A percentile compares a stretch with the other conserved stretches of the same genome.
Evolutionary conservation across 2,113 vertebrate species (phyloP).

Genomic region (Pangasianodon gigas): DNA sequence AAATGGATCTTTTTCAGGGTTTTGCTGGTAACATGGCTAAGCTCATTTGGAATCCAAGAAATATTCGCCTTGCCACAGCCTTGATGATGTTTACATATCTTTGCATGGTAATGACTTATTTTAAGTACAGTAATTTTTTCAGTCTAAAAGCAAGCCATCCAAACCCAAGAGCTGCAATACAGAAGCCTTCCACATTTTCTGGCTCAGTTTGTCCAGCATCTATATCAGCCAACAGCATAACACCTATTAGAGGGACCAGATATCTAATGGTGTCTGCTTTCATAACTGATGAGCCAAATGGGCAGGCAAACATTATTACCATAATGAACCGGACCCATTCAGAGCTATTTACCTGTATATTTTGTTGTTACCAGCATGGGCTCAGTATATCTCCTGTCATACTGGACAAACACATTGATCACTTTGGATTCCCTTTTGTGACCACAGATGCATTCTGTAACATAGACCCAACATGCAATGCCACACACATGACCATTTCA

Average conservation of each 20-base stretch:
- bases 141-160: background rate
- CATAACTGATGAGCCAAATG: conserved; percentile 65
- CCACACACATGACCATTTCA: conserved; percentile 41
- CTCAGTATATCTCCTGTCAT: conserved; percentile 15
- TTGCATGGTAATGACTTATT: background rate
- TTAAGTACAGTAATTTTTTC: background rate
- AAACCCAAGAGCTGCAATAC: background rate
- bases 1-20: conserved; percentile 18
- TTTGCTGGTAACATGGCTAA: conserved; percentile 7
- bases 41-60: background rate
- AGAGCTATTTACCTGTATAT: conserved; percentile 68
- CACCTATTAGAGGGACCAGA: conserved; percentile 63
- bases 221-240: conserved; percentile 58
- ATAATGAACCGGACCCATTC: conserved; percentile 69
- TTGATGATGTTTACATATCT: conserved; percentile 3
- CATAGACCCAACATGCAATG: conserved; percentile 43
- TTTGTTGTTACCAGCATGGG: conserved; percentile 65
- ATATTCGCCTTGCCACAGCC: background rate
- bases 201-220: background rate
- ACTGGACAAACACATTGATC: conserved; percentile 57
- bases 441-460: conserved; percentile 54
- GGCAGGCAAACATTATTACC: conserved; percentile 66
- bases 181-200: conserved; percentile 26
- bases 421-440: conserved; percentile 70
- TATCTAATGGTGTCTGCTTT: conserved; percentile 74